Evolutionary conservation across 1,140 invertebrate genomes (phyloP).

Genomic region (Nylanderia fulva): DNA sequence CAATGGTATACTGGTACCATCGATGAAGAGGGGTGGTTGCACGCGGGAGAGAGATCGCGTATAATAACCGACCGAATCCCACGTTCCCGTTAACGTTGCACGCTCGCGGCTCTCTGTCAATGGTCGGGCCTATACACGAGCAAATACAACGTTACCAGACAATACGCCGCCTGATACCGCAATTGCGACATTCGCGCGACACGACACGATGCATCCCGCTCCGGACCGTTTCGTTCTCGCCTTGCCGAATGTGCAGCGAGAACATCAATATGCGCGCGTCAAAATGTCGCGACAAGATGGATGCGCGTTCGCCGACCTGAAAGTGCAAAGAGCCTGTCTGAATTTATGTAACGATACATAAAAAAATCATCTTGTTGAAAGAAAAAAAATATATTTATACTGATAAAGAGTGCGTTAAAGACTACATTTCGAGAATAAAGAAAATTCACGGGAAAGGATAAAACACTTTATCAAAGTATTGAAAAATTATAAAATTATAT

Average conservation of each 20-base stretch:
- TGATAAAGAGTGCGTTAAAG: neutral
- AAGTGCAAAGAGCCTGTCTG: neutral
- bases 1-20: neutral
- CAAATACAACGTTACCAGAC: slow-evolving; percentile 35
- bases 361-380: neutral
- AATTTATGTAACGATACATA: no score
- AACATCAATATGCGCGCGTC: neutral
- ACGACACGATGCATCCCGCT: neutral
- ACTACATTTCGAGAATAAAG: neutral
- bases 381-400: neutral
- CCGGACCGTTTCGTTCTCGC: neutral
- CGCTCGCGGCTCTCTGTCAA: slow-evolving; percentile 29
- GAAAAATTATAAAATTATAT: neutral
- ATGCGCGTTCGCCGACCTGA: neutral
- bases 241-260: neutral
- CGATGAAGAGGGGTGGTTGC: neutral
- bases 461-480: neutral
- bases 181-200: slow-evolving; percentile 55
- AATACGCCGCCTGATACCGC: slow-evolving; percentile 62
- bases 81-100: slow-evolving; percentile 69
- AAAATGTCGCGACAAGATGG: neutral
- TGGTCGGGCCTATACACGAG: slow-evolving; percentile 39
- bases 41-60: slow-evolving; percentile 47
- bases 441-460: neutral
- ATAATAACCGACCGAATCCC: slow-evolving; percentile 72